phyloP scores from a whole-genome alignment of 2,113 vertebrate genomes.

The Amblyopsis rosae region DNA sequence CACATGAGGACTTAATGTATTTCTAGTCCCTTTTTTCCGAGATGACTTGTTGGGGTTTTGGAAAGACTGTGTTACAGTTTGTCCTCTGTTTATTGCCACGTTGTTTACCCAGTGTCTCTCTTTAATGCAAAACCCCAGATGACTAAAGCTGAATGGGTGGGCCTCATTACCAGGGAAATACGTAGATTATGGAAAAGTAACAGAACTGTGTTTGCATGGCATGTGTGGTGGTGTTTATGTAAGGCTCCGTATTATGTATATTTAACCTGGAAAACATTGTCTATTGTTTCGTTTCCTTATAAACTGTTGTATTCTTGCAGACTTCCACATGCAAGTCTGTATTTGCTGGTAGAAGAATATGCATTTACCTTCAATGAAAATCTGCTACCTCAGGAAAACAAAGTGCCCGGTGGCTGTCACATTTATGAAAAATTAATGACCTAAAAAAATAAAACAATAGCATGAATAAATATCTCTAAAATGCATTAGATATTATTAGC shows the following conservation, averaged over 20 bases:
- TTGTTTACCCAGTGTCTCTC: conserved; percentile 18
- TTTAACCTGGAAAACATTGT: background rate
- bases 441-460: background rate
- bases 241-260: background rate
- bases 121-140: background rate
- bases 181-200: background rate
- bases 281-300: too few species aligned
- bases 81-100: conserved; percentile 22
- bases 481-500: too few species aligned
- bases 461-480: too few species aligned
- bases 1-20: conserved; percentile 31
- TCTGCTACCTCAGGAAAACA: too few species aligned
- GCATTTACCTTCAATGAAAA: too few species aligned
- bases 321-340: too few species aligned
- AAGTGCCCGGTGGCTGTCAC: too few species aligned
- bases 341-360: too few species aligned
- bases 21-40: conserved; percentile 34
- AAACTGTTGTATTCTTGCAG: too few species aligned
- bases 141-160: background rate
- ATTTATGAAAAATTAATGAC: too few species aligned
- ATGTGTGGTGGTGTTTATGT: background rate
- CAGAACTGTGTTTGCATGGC: background rate
- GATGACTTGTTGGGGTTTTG: conserved; percentile 19
- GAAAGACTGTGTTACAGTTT: conserved; percentile 9
- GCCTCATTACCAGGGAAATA: conserved; percentile 32